Evolutionary conservation across 2,797 vertebrate genomes (phyloP).

Genomic region (Alectoris magna): DNA sequence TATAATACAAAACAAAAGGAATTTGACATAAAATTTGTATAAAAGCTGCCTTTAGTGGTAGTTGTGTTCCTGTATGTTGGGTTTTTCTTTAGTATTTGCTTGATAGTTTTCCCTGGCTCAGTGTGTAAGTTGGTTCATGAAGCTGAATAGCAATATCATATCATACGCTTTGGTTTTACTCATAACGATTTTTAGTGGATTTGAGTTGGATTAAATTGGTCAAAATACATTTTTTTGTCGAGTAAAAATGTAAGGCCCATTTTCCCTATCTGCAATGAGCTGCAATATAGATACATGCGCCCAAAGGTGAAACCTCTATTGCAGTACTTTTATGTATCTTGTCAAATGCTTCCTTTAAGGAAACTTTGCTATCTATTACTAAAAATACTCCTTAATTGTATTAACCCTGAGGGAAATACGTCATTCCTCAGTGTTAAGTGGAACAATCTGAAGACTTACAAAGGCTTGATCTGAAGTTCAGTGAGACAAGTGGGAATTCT

Average conservation of each 20-base stretch:
- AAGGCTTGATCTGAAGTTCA: background rate
- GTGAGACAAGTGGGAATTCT: background rate
- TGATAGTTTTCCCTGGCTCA: background rate
- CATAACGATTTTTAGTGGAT: background rate
- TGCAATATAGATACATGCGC: background rate
- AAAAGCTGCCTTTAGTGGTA: background rate
- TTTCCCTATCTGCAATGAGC: background rate
- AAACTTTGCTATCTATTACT: background rate
- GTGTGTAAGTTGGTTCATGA: background rate
- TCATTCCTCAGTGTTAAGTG: constrained; percentile 6
- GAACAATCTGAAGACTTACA: background rate
- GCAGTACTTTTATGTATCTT: background rate
- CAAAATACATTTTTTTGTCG: background rate
- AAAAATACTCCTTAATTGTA: constrained; percentile 3
- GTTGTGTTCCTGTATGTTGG: background rate
- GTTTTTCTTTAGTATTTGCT: background rate
- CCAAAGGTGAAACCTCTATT: background rate
- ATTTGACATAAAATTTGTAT: background rate
- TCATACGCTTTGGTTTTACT: background rate
- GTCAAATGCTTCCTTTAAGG: constrained; percentile 10
- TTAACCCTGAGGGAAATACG: background rate
- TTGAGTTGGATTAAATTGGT: background rate
- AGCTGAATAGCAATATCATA: background rate
- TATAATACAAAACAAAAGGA: background rate
- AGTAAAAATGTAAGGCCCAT: background rate